These are phyloP conservation scores for Xestia sexstrigata DNA, from an alignment of 2,888 invertebrate species.

Conservation along the genomic window DNA sequence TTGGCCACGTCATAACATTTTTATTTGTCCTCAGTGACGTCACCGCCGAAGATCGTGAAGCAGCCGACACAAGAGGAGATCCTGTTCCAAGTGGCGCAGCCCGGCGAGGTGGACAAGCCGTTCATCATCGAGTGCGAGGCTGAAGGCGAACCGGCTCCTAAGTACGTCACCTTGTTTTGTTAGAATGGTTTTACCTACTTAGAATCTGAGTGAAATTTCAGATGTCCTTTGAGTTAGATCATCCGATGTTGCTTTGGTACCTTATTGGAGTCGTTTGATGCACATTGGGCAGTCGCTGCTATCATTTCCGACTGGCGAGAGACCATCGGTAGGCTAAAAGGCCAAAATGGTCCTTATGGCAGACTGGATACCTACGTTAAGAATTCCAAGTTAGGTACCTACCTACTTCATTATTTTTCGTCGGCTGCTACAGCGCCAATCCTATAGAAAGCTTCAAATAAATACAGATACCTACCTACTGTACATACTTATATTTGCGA, in stretches of 20 bases:
- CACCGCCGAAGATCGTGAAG: conserved; percentile 97
- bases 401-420: background rate
- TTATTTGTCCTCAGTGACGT: conserved; percentile 91
- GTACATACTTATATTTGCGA: conserved; percentile 15
- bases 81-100: conserved; percentile 97
- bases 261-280: background rate
- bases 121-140: conserved; percentile 99
- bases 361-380: background rate
- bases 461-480: background rate
- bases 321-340: background rate
- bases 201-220: conserved; percentile 7
- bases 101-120: conserved; percentile 97
- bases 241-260: background rate
- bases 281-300: background rate
- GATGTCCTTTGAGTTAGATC: conserved; percentile 12
- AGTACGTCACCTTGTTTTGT: conserved; percentile 91
- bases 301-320: background rate
- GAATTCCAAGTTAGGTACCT: background rate
- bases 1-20: conserved; percentile 17
- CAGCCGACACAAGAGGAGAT: conserved; percentile 98
- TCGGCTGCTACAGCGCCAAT: background rate
- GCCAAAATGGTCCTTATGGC: background rate
- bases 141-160: conserved; percentile 98
- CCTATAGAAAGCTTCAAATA: conserved; percentile 6
- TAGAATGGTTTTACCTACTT: conserved; percentile 13